These are phyloP conservation scores for Ataeniobius toweri DNA, from an alignment of 2,797 vertebrate species.

Conservation along the genomic window DNA sequence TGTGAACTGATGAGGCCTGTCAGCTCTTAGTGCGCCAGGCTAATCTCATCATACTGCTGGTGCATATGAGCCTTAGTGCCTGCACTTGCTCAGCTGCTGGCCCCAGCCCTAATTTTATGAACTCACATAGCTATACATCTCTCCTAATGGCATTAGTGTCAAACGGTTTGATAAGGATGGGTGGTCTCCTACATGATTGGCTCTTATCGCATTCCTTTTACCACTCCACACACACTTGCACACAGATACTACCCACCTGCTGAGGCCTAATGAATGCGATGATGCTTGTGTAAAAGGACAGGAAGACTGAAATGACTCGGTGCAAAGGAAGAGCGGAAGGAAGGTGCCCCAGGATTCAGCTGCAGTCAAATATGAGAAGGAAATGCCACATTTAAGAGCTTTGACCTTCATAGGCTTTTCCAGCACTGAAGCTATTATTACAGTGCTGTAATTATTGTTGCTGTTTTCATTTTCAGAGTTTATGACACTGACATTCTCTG, in stretches of 20 bases:
- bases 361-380: slow-evolving; percentile 59
- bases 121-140: slow-evolving; percentile 77
- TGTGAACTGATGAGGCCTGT: slow-evolving; percentile 78
- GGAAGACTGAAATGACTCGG: slow-evolving; percentile 30
- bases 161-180: slow-evolving; percentile 75
- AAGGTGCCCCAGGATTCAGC: slow-evolving; percentile 31
- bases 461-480: slow-evolving; percentile 29
- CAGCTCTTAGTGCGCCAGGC: slow-evolving; percentile 63
- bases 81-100: slow-evolving; percentile 67
- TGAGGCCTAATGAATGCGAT: slow-evolving; percentile 59
- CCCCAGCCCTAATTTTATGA: slow-evolving; percentile 74
- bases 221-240: slow-evolving; percentile 5
- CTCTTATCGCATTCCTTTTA: slow-evolving; percentile 45
- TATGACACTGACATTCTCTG: slow-evolving; percentile 14
- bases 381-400: slow-evolving; percentile 64
- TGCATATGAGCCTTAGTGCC: slow-evolving; percentile 51
- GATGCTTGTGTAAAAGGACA: slow-evolving; percentile 51
- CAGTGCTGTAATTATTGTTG: slow-evolving; percentile 28
- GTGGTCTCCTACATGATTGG: slow-evolving; percentile 70
- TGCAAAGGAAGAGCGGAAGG: slow-evolving; percentile 32
- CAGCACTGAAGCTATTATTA: slow-evolving; percentile 46
- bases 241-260: slow-evolving; percentile 44
- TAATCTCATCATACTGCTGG: slow-evolving; percentile 71
- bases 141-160: slow-evolving; percentile 78
- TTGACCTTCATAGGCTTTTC: slow-evolving; percentile 61